These are phyloP conservation scores for Chanos chanos DNA, from an alignment of 2,797 vertebrate genomes.

Conservation along the genomic window DNA sequence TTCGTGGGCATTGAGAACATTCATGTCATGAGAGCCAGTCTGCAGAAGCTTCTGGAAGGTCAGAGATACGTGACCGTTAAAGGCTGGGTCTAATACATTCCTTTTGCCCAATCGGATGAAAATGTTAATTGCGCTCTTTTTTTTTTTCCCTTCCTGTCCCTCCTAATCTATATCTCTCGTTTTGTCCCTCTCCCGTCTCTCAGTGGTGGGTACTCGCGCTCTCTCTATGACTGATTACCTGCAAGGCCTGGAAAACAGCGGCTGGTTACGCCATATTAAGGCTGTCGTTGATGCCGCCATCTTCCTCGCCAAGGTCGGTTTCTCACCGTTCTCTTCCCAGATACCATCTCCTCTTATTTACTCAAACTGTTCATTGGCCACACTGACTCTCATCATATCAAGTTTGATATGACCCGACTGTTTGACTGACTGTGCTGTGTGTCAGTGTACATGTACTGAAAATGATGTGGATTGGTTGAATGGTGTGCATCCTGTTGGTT, in stretches of 20 bases:
- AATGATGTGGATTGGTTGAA: background rate
- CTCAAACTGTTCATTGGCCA: background rate
- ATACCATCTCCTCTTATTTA: background rate
- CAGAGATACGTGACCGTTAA: background rate
- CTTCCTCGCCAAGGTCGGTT: constrained; percentile 84
- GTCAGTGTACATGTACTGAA: background rate
- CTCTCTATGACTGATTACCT: constrained; percentile 88
- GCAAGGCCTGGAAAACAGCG: constrained; percentile 86
- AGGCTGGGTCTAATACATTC: too few species aligned
- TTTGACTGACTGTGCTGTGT: background rate
- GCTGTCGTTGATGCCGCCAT: constrained; percentile 90
- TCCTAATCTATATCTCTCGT: constrained; percentile 4
- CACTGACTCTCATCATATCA: background rate
- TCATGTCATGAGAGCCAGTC: constrained; percentile 94
- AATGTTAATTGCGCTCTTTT: background rate
- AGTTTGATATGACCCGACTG: too few species aligned
- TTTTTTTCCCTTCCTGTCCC: background rate
- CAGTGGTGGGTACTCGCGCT: constrained; percentile 83
- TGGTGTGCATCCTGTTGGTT: background rate
- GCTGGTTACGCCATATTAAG: constrained; percentile 95
- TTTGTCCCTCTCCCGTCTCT: too few species aligned
- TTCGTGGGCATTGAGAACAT: constrained; percentile 99
- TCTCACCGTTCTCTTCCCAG: too few species aligned
- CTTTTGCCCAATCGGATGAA: too few species aligned
- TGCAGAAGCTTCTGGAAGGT: constrained; percentile 97